Evolutionary conservation across 2,888 invertebrate species (phyloP).

Genomic region (Drosophila birchii): DNA sequence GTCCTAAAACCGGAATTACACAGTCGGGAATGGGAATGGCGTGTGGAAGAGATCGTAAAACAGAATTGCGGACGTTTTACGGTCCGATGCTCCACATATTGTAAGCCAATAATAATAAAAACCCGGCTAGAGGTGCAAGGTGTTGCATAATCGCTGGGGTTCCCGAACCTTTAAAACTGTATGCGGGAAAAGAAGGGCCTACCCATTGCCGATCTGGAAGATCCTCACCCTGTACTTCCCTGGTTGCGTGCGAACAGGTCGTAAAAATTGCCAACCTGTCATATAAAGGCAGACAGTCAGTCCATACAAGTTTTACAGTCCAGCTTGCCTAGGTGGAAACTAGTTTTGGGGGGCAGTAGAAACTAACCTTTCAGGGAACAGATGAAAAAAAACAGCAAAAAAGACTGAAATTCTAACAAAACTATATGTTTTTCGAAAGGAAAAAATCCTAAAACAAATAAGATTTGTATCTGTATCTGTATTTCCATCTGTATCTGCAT

Average conservation of each 20-base stretch:
- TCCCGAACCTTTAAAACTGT: conserved; percentile 48
- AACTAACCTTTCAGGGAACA: not conserved
- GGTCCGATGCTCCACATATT: conserved; percentile 38
- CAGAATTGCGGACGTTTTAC: conserved; percentile 29
- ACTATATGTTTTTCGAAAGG: not conserved
- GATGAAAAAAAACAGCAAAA: not conserved
- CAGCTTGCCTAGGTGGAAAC: conserved; percentile 1
- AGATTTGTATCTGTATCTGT: too few relatives aligned
- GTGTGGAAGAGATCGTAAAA: conserved; percentile 20
- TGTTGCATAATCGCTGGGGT: conserved; percentile 67
- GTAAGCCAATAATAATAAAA: conserved; percentile 37
- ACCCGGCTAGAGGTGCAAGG: conserved; percentile 44
- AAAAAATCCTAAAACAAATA: not conserved
- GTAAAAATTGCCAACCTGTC: conserved; percentile 49
- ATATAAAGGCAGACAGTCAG: conserved; percentile 13
- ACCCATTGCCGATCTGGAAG: conserved; percentile 15
- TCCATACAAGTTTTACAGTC: conserved; percentile 12
- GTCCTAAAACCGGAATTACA: conserved; percentile 25
- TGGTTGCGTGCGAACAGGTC: conserved; percentile 54
- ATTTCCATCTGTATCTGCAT: too few relatives aligned
- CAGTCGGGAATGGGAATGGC: not conserved
- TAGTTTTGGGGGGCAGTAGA: conserved; percentile 3
- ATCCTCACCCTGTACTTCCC: conserved; percentile 3
- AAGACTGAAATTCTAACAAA: not conserved
- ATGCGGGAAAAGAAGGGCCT: conserved; percentile 38